phyloP scores from a whole-genome alignment of 2,113 vertebrate species.

The Melanerpes aurifrons region DNA sequence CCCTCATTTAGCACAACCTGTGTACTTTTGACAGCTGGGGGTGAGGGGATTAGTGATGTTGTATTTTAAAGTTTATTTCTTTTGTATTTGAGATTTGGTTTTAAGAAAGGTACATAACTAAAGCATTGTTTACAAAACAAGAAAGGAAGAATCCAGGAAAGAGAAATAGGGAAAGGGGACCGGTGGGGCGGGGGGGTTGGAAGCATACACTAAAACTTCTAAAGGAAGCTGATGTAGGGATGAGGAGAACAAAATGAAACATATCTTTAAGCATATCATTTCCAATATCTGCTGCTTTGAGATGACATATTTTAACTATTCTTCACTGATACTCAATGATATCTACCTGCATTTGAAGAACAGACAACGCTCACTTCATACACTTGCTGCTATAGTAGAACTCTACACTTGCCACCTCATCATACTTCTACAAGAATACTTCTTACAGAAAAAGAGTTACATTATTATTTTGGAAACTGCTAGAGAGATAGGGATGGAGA shows the following conservation, averaged over 20 bases:
- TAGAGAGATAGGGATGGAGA: background rate
- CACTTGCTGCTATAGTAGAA: accelerated
- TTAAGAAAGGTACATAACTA: background rate
- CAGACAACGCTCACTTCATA: background rate
- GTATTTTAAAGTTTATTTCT: background rate
- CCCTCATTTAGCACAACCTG: background rate
- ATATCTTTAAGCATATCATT: background rate
- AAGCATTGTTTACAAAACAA: background rate
- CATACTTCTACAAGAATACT: background rate
- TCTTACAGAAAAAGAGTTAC: background rate
- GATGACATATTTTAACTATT: background rate
- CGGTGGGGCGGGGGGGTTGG: no score
- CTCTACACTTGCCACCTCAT: background rate
- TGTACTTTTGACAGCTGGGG: background rate
- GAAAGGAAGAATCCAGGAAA: background rate
- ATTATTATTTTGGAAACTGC: background rate
- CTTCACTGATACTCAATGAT: accelerated
- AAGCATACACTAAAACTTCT: background rate
- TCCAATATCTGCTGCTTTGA: background rate
- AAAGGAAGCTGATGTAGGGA: background rate
- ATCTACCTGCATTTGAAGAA: background rate
- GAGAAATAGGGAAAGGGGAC: background rate
- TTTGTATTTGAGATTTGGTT: background rate
- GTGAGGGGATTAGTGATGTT: background rate
- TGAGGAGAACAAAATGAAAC: background rate